phyloP scores from a whole-genome alignment of 2,113 vertebrate genomes.

The Pungitius pungitius region DNA sequence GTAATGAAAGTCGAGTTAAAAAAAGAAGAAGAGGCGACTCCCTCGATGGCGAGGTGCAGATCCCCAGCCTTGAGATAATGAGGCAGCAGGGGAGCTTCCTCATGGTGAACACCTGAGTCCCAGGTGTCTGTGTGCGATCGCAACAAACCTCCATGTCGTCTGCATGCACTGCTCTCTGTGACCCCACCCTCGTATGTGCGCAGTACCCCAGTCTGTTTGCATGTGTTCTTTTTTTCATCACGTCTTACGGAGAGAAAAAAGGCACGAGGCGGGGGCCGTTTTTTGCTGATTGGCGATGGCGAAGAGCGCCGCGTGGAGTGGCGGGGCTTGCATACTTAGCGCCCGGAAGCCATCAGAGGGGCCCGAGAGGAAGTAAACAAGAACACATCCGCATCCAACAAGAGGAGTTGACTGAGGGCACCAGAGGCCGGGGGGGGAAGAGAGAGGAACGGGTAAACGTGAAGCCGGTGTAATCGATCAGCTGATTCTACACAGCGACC shows the following conservation, averaged over 20 bases:
- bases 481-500: slow-evolving; percentile 39
- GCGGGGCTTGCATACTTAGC: slow-evolving; percentile 62
- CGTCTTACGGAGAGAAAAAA: slow-evolving; percentile 26
- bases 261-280: slow-evolving; percentile 43
- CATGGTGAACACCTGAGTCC: slow-evolving; percentile 5
- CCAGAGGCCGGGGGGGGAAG: slow-evolving; percentile 22
- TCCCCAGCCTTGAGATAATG: slow-evolving; percentile 17
- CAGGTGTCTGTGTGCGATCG: slow-evolving; percentile 7
- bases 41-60: not conserved
- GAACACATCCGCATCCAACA: slow-evolving; percentile 64
- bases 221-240: slow-evolving; percentile 3
- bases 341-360: slow-evolving; percentile 58
- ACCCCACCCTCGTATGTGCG: not conserved
- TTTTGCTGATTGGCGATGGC: slow-evolving; percentile 70
- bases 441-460: slow-evolving; percentile 25
- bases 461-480: slow-evolving; percentile 50
- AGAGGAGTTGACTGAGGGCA: slow-evolving; percentile 52
- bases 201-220: slow-evolving; percentile 29
- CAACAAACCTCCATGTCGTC: not conserved
- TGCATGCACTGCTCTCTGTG: slow-evolving; percentile 1
- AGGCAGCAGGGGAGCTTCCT: slow-evolving; percentile 1
- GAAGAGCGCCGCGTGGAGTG: slow-evolving; percentile 51
- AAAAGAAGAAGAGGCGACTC: slow-evolving; percentile 1
- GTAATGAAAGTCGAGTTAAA: slow-evolving; percentile 8
- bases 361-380: slow-evolving; percentile 52